Conservation (phyloP, 2,113 vertebrate species). For the Centropristis striata region DNA sequence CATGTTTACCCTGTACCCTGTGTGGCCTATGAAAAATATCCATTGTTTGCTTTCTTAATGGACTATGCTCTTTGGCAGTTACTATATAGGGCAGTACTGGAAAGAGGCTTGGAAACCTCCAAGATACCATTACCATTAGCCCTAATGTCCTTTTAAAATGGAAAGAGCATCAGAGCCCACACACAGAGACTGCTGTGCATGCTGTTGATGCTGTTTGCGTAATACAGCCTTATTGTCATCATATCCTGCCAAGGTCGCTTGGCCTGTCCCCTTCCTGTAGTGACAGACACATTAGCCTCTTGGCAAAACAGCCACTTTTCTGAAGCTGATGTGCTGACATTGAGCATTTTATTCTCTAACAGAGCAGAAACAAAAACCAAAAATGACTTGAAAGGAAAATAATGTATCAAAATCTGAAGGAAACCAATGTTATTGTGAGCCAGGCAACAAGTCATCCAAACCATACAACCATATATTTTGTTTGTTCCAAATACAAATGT, state of each 20-base stretch:
- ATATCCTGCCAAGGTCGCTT: constrained; percentile 63
- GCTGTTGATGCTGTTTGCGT: constrained; percentile 60
- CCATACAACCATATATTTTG: too few species aligned
- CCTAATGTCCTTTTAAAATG: constrained; percentile 85
- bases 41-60: constrained; percentile 86
- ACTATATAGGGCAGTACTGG: constrained; percentile 52
- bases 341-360: constrained; percentile 9
- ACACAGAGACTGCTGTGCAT: constrained; percentile 48
- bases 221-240: constrained; percentile 61
- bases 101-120: constrained; percentile 74
- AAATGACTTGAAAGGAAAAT: too few species aligned
- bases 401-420: too few species aligned
- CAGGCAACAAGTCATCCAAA: too few species aligned
- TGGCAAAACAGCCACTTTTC: constrained; percentile 24
- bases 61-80: constrained; percentile 71
- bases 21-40: constrained; percentile 68
- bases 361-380: too few species aligned
- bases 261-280: constrained; percentile 27
- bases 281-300: constrained; percentile 32
- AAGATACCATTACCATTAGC: constrained; percentile 81
- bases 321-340: constrained; percentile 6
- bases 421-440: too few species aligned
- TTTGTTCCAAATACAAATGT: too few species aligned
- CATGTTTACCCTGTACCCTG: constrained; percentile 49
- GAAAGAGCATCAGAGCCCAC: constrained; percentile 80